A percentile compares a stretch with the other conserved stretches of the same genome.
Evolutionary conservation across 2,113 vertebrate genomes (phyloP).

Genomic region (Datnioides undecimradiatus): DNA sequence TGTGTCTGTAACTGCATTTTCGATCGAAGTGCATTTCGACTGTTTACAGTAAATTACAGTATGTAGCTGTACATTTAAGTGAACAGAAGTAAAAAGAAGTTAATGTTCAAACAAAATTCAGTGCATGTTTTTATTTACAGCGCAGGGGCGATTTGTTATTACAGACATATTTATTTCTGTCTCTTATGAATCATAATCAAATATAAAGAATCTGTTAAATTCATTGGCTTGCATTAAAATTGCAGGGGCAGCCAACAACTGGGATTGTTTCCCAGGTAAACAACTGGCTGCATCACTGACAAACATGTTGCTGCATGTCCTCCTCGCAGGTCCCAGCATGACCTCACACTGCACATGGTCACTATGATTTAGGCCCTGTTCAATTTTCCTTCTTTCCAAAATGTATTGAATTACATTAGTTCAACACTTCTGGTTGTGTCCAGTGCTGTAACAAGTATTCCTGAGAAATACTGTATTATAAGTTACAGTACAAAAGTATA

Average conservation of each 20-base stretch:
- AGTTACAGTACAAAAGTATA: too few species aligned
- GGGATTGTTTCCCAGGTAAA: neutral
- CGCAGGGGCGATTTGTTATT: too few species aligned
- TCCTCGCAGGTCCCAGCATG: neutral
- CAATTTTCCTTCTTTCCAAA: neutral
- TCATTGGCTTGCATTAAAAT: neutral
- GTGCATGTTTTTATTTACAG: too few species aligned
- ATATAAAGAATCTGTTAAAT: neutral
- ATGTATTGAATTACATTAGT: neutral
- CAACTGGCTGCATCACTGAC: neutral
- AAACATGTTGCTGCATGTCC: too few species aligned
- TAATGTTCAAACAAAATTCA: too few species aligned
- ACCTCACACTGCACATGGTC: neutral
- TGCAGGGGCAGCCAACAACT: neutral
- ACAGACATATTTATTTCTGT: neutral
- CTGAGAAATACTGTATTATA: too few species aligned
- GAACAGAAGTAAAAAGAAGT: neutral
- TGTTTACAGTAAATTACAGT: conserved; percentile 1
- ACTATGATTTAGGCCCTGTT: neutral
- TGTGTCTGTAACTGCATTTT: neutral
- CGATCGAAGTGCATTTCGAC: neutral
- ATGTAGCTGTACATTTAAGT: neutral
- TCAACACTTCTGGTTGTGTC: too few species aligned
- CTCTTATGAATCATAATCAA: neutral
- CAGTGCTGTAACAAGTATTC: too few species aligned